Base-by-base conservation (phyloP, 2,797 vertebrate species). In the Mormyrops attenuatus region DNA sequence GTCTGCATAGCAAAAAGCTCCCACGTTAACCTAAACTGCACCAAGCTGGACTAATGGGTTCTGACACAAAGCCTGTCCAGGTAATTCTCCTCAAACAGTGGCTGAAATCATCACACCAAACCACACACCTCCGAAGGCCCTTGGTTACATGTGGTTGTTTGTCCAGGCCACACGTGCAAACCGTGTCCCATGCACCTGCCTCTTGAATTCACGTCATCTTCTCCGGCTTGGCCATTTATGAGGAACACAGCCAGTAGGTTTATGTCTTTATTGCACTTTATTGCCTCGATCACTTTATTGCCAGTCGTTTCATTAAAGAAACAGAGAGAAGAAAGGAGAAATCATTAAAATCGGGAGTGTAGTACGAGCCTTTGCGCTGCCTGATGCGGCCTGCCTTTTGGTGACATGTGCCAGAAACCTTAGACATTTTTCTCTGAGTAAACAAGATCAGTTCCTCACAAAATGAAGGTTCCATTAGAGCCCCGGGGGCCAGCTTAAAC, bases 1-100 rank as follows among this genome's bases (percentile, higher is more conserved):
- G 3, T 50, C 47, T 85, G 41, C 44, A 26, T 8, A 26, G 38
- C n/a, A 82, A 17, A 82, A 82, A 38, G 38, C 17, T 22, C 47
- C 80, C 34, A 6, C 66, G 88, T 60, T 93, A 92, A 94, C 92
- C 89, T 91, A 82, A 86, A 91, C 88, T 91, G 90, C 90, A 93
- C 92, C 92, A 92, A 44, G 41, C 89, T 89, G 38, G 89, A 93
- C 92, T 92, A 93, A 94, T 93, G 52, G 85, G 91, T 92, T 85
- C 77, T 49, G 30, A 89, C 89, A 85, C 87, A 82, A 92, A 90
- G 92, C 90, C 88, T 90, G 87, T 49, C 89, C 52, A 8, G 90
- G 91, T 92, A 90, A 85, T 89, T 91, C 90, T 88, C 90, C 89
- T 89, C 85, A 53, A 90, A 55, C 88, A 57, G 57, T 63, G 80